These are phyloP conservation scores for Muscidifurax raptorellus DNA, from an alignment of 1,140 invertebrate species.

Conservation along the genomic window DNA sequence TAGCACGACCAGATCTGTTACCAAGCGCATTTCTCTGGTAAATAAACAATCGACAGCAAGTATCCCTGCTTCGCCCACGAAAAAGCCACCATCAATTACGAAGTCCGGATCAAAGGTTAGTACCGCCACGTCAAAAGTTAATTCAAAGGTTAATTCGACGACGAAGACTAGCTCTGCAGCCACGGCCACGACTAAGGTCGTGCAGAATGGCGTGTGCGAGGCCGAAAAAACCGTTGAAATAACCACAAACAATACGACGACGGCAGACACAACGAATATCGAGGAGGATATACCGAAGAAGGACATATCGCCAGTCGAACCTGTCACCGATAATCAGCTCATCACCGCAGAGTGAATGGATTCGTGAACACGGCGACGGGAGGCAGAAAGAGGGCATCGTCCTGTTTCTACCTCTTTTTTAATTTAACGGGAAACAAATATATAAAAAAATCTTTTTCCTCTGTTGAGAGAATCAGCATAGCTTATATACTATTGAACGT, in stretches of 20 bases:
- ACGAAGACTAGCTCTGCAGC: slow-evolving; percentile 57
- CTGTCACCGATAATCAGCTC: slow-evolving; percentile 71
- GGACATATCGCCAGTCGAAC: slow-evolving; percentile 67
- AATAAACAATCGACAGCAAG: not conserved
- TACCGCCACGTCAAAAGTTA: not conserved
- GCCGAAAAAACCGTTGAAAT: slow-evolving; percentile 47
- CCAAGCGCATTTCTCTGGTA: slow-evolving; percentile 67
- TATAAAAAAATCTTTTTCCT: slow-evolving; percentile 44
- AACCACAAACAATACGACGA: slow-evolving; percentile 51
- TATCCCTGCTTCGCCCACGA: not conserved
- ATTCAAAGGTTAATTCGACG: slow-evolving; percentile 12
- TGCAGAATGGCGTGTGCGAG: slow-evolving; percentile 68
- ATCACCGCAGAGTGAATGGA: slow-evolving; percentile 69
- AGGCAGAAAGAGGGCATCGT: not conserved
- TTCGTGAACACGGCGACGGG: not conserved
- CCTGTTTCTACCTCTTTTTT: slow-evolving; percentile 7
- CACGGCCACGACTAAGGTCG: slow-evolving; percentile 63
- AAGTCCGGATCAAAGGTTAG: not conserved
- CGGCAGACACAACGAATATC: slow-evolving; percentile 57
- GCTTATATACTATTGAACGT: slow-evolving; percentile 52
- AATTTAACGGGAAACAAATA: slow-evolving; percentile 38
- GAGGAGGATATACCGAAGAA: slow-evolving; percentile 70
- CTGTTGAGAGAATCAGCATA: slow-evolving; percentile 44
- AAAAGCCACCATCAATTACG: slow-evolving; percentile 19
- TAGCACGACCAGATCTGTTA: slow-evolving; percentile 63